Base-by-base conservation (phyloP, 2,888 invertebrate species). In the Ichneumoninae sp. region DNA sequence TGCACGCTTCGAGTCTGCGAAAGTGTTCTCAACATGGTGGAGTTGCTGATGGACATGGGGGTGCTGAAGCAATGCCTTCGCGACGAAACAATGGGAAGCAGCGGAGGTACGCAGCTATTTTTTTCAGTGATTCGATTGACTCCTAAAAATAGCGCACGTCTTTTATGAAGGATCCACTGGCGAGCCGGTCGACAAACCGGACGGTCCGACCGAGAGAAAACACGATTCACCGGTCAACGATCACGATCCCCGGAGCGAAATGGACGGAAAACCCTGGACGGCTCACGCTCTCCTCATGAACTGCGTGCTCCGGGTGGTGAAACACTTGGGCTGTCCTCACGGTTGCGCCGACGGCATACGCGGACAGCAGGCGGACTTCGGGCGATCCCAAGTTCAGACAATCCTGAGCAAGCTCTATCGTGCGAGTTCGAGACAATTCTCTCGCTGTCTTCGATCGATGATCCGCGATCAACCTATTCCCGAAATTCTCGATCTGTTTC, bases 281-380 rank as follows among this genome's bases (percentile, higher is more conserved):
- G 95, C 96, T 0, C 97, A 97, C 91, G 96, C 95, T 89, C 94
- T 97, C 89, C 95, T 97, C 60, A 96, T 97, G 96, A 96, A 96
- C 90, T 96, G 96, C 75, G 92, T 91, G 87, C 92, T 90, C 87
- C 97, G 98, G 89, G 95, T 98, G 6, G 95, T 98, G 77, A 97
- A 97, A 84, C 97, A 98, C 89, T 94, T 99, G 40, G 99, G 99
- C 0, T 99, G 99, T 93, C 97, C 97, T 0, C 98, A 99, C 93
- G 99, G 98, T 1, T 99, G 99, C 92, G 95, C 96, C 4, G 97
- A 97, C 79, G 95, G 96, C 52, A 94, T 95, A 89, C 94, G 98
- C 74, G 97, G 98, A 3, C 97, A 98, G 0, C 98, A 98, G 76
- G 98, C 98, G 0, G 98, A 98, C 93, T 97, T 97, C 89, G 95